Base-by-base conservation (phyloP, 2,888 invertebrate species). In the Nemotelus nigrinus region DNA sequence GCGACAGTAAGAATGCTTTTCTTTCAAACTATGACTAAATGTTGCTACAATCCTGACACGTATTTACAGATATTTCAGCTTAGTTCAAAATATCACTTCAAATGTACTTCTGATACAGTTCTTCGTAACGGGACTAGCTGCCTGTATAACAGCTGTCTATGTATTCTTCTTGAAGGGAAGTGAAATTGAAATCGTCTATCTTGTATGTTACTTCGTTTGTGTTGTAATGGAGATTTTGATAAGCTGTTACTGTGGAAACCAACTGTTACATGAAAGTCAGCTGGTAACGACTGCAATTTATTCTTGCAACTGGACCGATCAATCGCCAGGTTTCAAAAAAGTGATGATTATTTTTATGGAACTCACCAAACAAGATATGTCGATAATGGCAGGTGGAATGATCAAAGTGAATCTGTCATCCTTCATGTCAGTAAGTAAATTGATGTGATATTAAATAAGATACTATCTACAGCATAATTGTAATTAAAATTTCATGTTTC, bases 181-280 rank as follows among this genome's bases (percentile, higher is more conserved):
- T 41, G 10, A 39, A n/a, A 68, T 68, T n/a, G 76, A 67, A 8
- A 39, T 77, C 47, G 58, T 68, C 41, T 77, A 67, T 53, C 58
- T 77, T 2, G 68, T 43, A 6, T 57, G 55, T 55, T 77, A 77
- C 57, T 77, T 77, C 41, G 3, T 43, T 2, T 53, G 68, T 7
- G 39, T 90, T 85, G 83, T 89, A 63, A 84, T 89, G 0, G 90
- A 90, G 81, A 86, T 89, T 55, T 88, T 88, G 63, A 83, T 90
- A 3, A 88, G 89, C 78, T 90, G 90, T 82, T 90, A 89, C 87
- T 90, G 89, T 76, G 90, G 90, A 0, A 88, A 89, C 80, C 87
- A 88, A 77, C 85, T 90, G 63, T 89, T 88, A 3, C 80, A 84
- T 3, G 85, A 89, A 87, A 90, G 90, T 80, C 86, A 88, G 81